phyloP scores from a whole-genome alignment of 2,888 invertebrate species.

The Elegia similella region DNA sequence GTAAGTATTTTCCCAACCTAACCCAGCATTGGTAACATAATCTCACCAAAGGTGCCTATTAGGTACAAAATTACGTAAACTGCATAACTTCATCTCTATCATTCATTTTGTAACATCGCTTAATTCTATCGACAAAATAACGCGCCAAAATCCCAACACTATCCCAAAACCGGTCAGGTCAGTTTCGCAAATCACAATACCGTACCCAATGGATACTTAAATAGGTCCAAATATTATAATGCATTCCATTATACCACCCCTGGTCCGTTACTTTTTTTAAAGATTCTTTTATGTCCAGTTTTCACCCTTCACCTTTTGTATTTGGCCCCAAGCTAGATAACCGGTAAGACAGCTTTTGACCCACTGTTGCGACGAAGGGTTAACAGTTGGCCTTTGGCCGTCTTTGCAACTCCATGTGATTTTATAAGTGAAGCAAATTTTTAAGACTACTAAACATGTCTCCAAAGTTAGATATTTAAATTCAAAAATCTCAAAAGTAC shows the following conservation, averaged over 20 bases:
- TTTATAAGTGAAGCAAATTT: neutral
- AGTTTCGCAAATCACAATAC: slow-evolving; percentile 75
- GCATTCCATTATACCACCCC: slow-evolving; percentile 59
- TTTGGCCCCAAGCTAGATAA: slow-evolving; percentile 66
- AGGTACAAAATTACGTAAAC: no score
- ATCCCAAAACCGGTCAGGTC: slow-evolving; percentile 77
- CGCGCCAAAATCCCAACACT: slow-evolving; percentile 35
- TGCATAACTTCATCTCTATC: no score
- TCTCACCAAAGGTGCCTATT: no score
- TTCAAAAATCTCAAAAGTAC: neutral
- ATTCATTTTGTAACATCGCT: no score
- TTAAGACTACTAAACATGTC: neutral
- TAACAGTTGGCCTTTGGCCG: slow-evolving; percentile 71
- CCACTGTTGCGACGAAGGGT: slow-evolving; percentile 58
- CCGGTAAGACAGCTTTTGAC: slow-evolving; percentile 80
- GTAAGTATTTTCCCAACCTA: no score
- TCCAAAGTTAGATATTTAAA: neutral
- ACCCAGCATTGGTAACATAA: no score
- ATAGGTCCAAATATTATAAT: slow-evolving; percentile 81
- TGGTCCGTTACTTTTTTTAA: slow-evolving; percentile 37
- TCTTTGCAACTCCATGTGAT: slow-evolving; percentile 30
- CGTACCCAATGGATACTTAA: slow-evolving; percentile 76
- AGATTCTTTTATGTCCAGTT: slow-evolving; percentile 74
- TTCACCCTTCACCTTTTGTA: slow-evolving; percentile 68
- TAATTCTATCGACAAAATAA: slow-evolving; percentile 11